These are phyloP conservation scores for Lytechinus pictus DNA, from an alignment of 35 echinoderm and acorn worm genomes.

Conservation along the genomic window DNA sequence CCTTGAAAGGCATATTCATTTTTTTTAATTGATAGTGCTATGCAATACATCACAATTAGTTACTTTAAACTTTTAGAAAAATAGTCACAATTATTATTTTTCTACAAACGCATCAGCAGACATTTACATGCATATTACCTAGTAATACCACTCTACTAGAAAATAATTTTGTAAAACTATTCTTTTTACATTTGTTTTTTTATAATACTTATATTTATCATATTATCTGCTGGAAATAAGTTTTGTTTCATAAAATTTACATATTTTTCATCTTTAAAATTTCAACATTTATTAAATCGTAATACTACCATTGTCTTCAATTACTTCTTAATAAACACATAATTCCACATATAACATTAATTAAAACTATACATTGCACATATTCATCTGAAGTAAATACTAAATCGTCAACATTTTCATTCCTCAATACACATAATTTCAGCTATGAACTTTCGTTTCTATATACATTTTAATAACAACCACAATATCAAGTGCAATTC, in stretches of 20 bases:
- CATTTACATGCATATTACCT: too few relatives aligned
- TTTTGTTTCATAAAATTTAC: not conserved
- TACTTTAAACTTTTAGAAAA: not conserved
- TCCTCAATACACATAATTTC: too few relatives aligned
- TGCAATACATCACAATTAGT: not conserved
- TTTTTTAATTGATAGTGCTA: not conserved
- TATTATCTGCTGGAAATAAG: not conserved
- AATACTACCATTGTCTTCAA: too few relatives aligned
- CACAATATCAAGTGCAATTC: not conserved
- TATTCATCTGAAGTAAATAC: too few relatives aligned
- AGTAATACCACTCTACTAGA: too few relatives aligned
- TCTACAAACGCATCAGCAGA: not conserved
- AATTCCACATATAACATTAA: too few relatives aligned
- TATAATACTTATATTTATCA: not conserved
- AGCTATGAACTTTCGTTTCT: not conserved
- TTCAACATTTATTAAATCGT: too few relatives aligned
- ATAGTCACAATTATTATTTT: not conserved
- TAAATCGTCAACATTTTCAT: too few relatives aligned
- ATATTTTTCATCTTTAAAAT: too few relatives aligned
- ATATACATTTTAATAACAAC: not conserved
- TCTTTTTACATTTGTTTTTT: not conserved
- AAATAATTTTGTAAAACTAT: too few relatives aligned
- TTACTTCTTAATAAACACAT: too few relatives aligned
- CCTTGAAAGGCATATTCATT: not conserved
- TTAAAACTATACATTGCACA: too few relatives aligned